Conservation (phyloP, 2,888 invertebrate species). For the Plebejus argus region DNA sequence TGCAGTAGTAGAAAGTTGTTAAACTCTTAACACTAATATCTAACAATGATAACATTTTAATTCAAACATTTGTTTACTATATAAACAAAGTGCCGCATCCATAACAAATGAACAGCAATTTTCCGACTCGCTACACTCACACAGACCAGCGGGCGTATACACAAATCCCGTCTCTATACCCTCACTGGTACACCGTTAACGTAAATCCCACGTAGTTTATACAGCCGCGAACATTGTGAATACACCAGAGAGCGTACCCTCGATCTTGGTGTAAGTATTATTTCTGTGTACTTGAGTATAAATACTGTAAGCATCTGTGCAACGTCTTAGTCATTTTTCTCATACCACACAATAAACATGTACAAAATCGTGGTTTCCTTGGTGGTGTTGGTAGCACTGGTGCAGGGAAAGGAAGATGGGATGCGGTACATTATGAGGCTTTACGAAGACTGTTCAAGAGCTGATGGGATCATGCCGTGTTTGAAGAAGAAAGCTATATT, state of each 20-base stretch:
- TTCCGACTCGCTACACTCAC: constrained; percentile 56
- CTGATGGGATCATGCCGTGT: constrained; percentile 87
- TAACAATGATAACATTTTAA: background rate
- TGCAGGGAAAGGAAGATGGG: constrained; percentile 70
- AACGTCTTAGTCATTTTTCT: constrained; percentile 77
- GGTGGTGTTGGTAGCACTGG: constrained; percentile 49
- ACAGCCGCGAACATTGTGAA: constrained; percentile 38
- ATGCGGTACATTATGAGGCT: constrained; percentile 84
- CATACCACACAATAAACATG: constrained; percentile 65
- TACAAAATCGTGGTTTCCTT: constrained; percentile 58
- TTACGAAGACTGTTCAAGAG: constrained; percentile 88
- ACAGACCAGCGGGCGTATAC: constrained; percentile 38
- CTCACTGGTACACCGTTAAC: constrained; percentile 33
- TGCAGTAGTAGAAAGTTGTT: background rate
- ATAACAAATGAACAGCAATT: constrained; percentile 49
- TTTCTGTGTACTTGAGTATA: constrained; percentile 68
- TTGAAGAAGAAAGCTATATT: constrained; percentile 90
- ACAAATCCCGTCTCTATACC: constrained; percentile 41
- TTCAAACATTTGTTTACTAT: background rate
- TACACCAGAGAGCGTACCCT: constrained; percentile 51
- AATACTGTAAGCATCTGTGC: constrained; percentile 59
- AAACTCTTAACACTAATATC: background rate
- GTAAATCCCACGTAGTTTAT: constrained; percentile 29
- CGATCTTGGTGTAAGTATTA: constrained; percentile 58
- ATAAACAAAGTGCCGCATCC: constrained; percentile 42